phyloP scores from a whole-genome alignment of 2,113 vertebrate species.

The Canis aureus region DNA sequence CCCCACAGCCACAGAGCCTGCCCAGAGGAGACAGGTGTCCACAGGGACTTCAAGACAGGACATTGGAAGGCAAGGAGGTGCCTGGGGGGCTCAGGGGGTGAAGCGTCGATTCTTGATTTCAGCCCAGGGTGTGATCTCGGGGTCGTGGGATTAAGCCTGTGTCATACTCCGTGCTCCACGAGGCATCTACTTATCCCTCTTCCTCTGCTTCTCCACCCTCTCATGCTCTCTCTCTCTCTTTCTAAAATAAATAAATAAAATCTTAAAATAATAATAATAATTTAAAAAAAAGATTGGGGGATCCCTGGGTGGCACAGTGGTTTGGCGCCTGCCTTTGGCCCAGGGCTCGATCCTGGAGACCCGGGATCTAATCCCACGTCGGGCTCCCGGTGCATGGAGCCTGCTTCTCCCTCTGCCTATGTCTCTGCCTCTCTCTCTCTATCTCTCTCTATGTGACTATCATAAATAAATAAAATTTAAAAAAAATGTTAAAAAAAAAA shows the following conservation, averaged over 20 bases:
- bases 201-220: not conserved
- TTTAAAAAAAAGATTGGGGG: not conserved
- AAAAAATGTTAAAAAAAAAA: not conserved
- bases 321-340: too few species aligned
- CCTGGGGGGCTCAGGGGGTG: not conserved
- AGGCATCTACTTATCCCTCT: not conserved
- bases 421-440: too few species aligned
- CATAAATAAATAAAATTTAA: too few species aligned
- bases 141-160: not conserved
- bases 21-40: accelerated
- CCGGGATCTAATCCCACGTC: too few species aligned
- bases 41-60: accelerated
- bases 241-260: not conserved
- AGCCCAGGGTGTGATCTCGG: not conserved
- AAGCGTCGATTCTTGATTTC: not conserved
- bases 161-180: not conserved
- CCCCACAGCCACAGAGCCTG: accelerated
- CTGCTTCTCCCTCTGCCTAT: too few species aligned
- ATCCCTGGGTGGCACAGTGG: too few species aligned
- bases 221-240: not conserved
- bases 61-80: not conserved
- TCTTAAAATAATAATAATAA: not conserved
- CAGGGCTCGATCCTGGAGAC: too few species aligned
- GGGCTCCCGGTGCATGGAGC: too few species aligned
- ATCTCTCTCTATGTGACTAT: too few species aligned